Base-by-base conservation (phyloP, 2,888 invertebrate species). In the Piscicola geometra region DNA sequence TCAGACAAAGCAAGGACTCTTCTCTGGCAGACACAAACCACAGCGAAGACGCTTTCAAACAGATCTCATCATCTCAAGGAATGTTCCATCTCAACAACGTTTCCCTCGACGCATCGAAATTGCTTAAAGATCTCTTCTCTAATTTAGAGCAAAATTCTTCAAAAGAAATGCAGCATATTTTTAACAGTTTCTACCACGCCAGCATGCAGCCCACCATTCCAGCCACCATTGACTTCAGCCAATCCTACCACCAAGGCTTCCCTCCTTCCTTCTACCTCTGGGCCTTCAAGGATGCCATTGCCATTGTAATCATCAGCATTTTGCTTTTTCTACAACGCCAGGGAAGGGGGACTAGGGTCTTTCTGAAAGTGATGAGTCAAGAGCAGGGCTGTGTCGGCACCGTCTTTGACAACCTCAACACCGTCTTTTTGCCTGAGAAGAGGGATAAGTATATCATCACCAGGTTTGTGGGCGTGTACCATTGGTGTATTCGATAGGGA, bases 401-500 rank as follows among this genome's bases (percentile, higher is more conserved):
- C 5, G 67, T 47, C 32, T 71, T 80, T n/a, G 80, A 80, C 70
- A 78, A 76, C 56, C 71, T 75, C 12, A 50, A 78, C 47, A 76
- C 77, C 21, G 67, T 77, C 71, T 80, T 80, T 56, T 66, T 79
- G 68, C 80, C 80, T 12, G 80, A 80, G 75, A 80, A 80, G 73
- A 68, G 80, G n/a, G 80, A 80, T 52, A 77, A 69, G 12, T 80
- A 80, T 75, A 80, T 80, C 56, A 74, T 76, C 30, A 18, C 64
- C 32, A 50, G 70, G 50, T 70, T 71, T 60, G 69, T 47, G 50
- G 9, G 50, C n/a, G n/a, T n/a, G n/a, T n/a, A n/a, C n/a, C n/a
- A n/a, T n/a, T n/a, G n/a, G n/a, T n/a, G n/a, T n/a, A n/a, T n/a
- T n/a, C n/a, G n/a, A n/a, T n/a, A n/a, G n/a, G n/a, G n/a, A n/a